Base-by-base conservation (phyloP, 2,888 invertebrate species). In the Aelia acuminata region DNA sequence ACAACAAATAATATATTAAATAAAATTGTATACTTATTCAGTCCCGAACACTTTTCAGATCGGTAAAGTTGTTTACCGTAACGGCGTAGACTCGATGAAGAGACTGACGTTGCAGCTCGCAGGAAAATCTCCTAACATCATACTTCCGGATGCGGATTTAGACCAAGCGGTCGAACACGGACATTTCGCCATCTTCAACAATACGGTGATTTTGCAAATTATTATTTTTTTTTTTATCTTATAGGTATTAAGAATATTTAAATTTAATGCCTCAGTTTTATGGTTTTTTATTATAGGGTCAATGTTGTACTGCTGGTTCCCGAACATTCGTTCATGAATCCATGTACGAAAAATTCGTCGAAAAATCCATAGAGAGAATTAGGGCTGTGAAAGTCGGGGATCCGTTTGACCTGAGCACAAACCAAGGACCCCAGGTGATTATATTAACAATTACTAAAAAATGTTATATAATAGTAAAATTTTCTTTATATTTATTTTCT, bases 241-340 rank as follows among this genome's bases (percentile, higher is more conserved):
- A n/a, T n/a, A n/a, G n/a, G n/a, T n/a, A n/a, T n/a, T n/a, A n/a
- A n/a, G n/a, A n/a, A n/a, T n/a, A n/a, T n/a, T n/a, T 53, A 22
- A 31, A 43, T 18, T 18, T 84, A 96, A 96, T 91, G n/a, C n/a
- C n/a, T n/a, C n/a, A n/a, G n/a, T n/a, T n/a, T n/a, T n/a, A n/a
- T n/a, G n/a, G n/a, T n/a, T n/a, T n/a, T n/a, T n/a, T n/a, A n/a
- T n/a, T n/a, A n/a, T 95, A 96, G 91, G 97, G 96, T 8, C 96
- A 96, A 92, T 95, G 94, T 91, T 97, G 97, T 91, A 96, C 96
- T 91, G 98, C 98, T 53, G 98, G 96, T 20, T 97, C 97, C 13
- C 94, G 98, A 89, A 98, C 97, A 0, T 98, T 95, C 91, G 98
- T 98, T 0, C 97, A 98, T 90, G 95, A 96, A 80, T 95, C 95